Evolutionary conservation across 2,888 invertebrate species (phyloP).

Genomic region (Bimastos eiseni): DNA sequence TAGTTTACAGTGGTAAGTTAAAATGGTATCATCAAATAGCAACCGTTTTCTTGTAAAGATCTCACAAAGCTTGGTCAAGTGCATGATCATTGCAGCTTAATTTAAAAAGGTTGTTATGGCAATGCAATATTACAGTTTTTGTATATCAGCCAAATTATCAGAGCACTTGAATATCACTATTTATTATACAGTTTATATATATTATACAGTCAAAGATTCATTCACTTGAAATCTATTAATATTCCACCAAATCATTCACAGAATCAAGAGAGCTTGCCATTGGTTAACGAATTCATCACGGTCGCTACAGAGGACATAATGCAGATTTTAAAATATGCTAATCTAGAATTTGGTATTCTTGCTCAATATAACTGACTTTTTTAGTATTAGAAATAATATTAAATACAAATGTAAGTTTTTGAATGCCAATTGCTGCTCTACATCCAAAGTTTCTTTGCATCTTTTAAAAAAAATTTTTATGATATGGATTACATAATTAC

Average conservation of each 20-base stretch:
- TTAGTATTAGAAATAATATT: not conserved
- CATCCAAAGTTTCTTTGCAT: not conserved
- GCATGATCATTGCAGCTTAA: not conserved
- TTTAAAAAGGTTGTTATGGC: not conserved
- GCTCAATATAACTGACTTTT: not conserved
- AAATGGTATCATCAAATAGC: not conserved
- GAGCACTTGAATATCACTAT: not conserved
- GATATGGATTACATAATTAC: too few relatives aligned
- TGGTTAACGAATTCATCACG: not conserved
- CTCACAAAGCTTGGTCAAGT: not conserved
- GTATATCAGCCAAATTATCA: not conserved
- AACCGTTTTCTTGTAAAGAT: not conserved
- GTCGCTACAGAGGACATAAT: not conserved
- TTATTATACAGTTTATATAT: not conserved
- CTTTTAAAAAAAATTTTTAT: too few relatives aligned
- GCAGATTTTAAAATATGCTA: not conserved
- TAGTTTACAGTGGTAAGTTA: constrained; percentile 7
- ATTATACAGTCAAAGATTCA: not conserved
- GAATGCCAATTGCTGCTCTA: not conserved
- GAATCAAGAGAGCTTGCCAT: not conserved
- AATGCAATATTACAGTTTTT: not conserved
- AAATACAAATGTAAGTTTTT: not conserved
- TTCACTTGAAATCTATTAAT: not conserved
- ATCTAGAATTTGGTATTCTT: not conserved
- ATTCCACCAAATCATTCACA: not conserved